phyloP scores from a whole-genome alignment of 1,140 invertebrate genomes.

The Drosophila varians region DNA sequence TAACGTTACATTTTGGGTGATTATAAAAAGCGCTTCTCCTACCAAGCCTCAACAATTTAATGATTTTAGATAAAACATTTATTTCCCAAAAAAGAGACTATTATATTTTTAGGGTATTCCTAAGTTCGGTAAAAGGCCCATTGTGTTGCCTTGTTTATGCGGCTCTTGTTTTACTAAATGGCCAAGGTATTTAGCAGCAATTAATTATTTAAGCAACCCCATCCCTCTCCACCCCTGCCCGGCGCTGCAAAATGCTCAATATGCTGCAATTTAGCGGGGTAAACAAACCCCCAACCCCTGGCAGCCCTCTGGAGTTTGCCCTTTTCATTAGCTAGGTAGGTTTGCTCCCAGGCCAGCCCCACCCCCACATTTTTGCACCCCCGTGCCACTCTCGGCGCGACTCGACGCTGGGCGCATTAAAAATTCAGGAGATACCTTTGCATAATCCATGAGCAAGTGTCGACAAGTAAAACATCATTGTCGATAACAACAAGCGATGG shows the following conservation, averaged over 20 bases:
- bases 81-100: neutral
- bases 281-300: slow-evolving; percentile 11
- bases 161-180: slow-evolving; percentile 57
- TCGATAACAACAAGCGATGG: slow-evolving; percentile 66
- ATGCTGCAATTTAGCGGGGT: slow-evolving; percentile 75
- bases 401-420: slow-evolving; percentile 73
- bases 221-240: slow-evolving; percentile 9
- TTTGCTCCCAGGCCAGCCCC: slow-evolving; percentile 1
- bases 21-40: too few relatives aligned
- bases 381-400: slow-evolving; percentile 53
- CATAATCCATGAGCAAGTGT: slow-evolving; percentile 83
- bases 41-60: too few relatives aligned
- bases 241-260: slow-evolving; percentile 64
- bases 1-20: too few relatives aligned
- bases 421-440: slow-evolving; percentile 80
- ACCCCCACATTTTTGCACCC: slow-evolving; percentile 14
- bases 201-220: slow-evolving; percentile 74
- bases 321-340: slow-evolving; percentile 65
- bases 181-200: slow-evolving; percentile 78
- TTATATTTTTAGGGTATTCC: slow-evolving; percentile 13
- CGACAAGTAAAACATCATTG: slow-evolving; percentile 82
- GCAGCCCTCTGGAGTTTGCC: slow-evolving; percentile 10
- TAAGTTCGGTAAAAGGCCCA: neutral
- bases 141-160: slow-evolving; percentile 37
- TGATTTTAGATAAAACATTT: too few relatives aligned